Evolutionary conservation across 2,888 invertebrate genomes (phyloP).

Genomic region (Macropis europaea): DNA sequence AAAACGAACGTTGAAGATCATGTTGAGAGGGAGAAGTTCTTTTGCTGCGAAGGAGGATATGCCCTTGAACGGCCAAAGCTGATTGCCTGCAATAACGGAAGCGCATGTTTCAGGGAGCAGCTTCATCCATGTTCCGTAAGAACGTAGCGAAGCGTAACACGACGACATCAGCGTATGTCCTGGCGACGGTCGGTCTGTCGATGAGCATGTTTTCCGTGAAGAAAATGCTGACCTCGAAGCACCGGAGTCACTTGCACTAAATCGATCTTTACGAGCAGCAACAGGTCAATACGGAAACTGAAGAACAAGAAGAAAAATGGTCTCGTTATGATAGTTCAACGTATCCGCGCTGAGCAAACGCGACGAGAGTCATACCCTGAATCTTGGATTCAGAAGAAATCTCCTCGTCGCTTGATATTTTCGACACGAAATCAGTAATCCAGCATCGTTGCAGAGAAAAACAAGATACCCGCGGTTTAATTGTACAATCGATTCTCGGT

Average conservation of each 20-base stretch:
- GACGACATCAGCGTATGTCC: slow-evolving; percentile 68
- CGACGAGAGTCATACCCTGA: neutral
- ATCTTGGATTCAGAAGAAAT: neutral
- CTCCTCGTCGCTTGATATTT: neutral
- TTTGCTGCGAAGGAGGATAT: too few relatives aligned
- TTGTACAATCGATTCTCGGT: neutral
- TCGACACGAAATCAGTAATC: neutral
- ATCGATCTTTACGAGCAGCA: slow-evolving; percentile 30
- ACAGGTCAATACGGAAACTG: neutral
- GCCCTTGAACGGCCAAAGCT: too few relatives aligned
- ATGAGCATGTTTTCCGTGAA: slow-evolving; percentile 75
- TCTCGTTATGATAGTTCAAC: slow-evolving; percentile 5
- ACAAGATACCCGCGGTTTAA: neutral
- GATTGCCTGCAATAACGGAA: neutral
- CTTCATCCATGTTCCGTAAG: slow-evolving; percentile 55
- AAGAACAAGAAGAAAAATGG: neutral
- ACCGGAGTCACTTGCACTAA: slow-evolving; percentile 59
- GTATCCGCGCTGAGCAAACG: neutral
- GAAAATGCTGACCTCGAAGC: slow-evolving; percentile 71
- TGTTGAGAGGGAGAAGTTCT: too few relatives aligned
- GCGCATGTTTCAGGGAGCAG: slow-evolving; percentile 15
- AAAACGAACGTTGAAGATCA: too few relatives aligned
- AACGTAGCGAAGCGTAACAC: slow-evolving; percentile 65
- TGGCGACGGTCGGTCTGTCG: slow-evolving; percentile 74
- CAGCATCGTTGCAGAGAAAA: neutral